Conservation (phyloP, 2,113 vertebrate species). For the Proteles cristata region DNA sequence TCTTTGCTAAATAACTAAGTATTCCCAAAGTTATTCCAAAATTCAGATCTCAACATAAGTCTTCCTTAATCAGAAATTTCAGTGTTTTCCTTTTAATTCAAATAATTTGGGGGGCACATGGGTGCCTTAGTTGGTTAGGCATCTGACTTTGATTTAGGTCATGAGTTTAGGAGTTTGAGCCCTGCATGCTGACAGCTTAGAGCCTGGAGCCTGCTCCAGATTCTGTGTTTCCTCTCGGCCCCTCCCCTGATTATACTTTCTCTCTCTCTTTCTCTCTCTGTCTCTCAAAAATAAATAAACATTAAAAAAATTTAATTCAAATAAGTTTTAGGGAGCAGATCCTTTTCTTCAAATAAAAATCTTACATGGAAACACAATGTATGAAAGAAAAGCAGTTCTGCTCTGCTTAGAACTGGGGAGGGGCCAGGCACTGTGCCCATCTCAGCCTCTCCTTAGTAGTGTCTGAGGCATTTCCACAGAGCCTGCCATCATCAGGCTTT, state of each 20-base stretch:
- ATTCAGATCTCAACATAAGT: constrained; percentile 35
- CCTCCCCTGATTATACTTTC: no score
- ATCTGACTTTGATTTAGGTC: no score
- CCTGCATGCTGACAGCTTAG: no score
- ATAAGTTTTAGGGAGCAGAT: neutral
- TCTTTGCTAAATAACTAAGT: constrained; percentile 55
- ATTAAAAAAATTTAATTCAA: neutral
- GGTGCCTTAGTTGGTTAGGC: no score
- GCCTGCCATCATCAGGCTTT: neutral
- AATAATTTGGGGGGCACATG: neutral
- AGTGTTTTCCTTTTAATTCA: constrained; percentile 20
- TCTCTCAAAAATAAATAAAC: no score
- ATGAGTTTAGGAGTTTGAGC: no score
- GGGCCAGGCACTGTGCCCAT: neutral
- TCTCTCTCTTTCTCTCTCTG: no score
- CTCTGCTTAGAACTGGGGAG: neutral
- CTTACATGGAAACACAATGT: neutral
- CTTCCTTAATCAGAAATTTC: constrained; percentile 36
- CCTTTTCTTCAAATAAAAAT: neutral
- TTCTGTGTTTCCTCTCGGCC: no score
- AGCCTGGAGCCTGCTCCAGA: no score
- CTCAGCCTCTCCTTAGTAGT: neutral
- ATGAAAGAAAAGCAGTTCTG: neutral
- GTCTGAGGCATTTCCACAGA: neutral
- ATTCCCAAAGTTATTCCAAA: constrained; percentile 38